Evolutionary conservation across 2,113 vertebrate genomes (phyloP), one percentile per base, ranked within the genome.

Genomic region (Heptranchias perlo): DNA sequence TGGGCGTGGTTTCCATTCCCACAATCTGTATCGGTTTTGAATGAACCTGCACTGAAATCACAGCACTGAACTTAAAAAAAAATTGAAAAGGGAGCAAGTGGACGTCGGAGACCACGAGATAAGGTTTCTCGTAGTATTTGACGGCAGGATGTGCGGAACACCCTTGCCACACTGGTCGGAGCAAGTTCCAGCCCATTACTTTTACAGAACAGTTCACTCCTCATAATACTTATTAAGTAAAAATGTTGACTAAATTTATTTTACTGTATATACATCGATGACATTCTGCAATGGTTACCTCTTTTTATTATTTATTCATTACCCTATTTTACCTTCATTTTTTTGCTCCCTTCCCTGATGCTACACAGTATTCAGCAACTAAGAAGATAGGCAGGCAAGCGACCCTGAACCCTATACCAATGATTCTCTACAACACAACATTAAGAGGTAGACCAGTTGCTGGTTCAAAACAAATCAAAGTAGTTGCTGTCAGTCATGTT

Each of bases 351-450:
- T 73, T 73, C 31, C 69, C 69, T 73, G 1, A 73, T 73, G 31
- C 11, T 73, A 73, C 8, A 73, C 67, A 69, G 31, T 5, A 69
- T 69, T 31, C 69, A 35, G 69, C 69, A 73, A 31, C 31, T 73
- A 31, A 73, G 69, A 35, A 73, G 69, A 35, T 35, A 35, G 31
- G 35, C 31, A 73, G 69, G 69, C 28, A 35, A 73, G 6, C 28
- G 10, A 31, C 69, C 35, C 13, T 31, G 28, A 35, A 31, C 69
- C 69, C 31, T 28, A 8, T 86, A 86, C 8, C 47, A 87, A 52
- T 87, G 84, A 49, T 87, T 82, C n/a, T 82, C n/a, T 82, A 39
- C 78, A 84, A 84, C 78, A 47, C 78, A 47, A 84, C 25, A 89
- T 86, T 89, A 1, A 49, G 49, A 52, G 87, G 54, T n/a, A 92